Base-by-base conservation (phyloP, 2,797 vertebrate species). In the Hoplostethus mediterraneus region DNA sequence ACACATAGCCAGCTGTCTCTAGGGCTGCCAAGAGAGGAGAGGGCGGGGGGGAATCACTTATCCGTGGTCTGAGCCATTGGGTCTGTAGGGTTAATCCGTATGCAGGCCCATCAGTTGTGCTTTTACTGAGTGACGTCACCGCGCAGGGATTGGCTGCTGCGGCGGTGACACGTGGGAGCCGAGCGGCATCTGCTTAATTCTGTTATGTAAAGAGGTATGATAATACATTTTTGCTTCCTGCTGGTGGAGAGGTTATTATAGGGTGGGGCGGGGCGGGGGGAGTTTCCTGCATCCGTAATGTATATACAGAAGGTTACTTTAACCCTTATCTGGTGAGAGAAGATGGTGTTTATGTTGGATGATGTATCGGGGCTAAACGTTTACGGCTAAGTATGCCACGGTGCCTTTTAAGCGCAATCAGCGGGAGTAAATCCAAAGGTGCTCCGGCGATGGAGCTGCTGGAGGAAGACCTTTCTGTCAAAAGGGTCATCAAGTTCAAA, bases 71-170 rank as follows among this genome's bases (percentile, higher is more conserved):
- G 91, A 93, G 87, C 91, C 86, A 87, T 58, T 86, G 92, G 89
- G 85, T 93, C 84, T 91, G 91, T 75, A 89, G 90, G 90, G 91
- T 95, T 95, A 95, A 95, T 95, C 95, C 90, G 63, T 70, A 67
- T 54, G 86, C 83, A 88, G 89, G 85, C 83, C 90, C 91, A 91
- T 93, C 90, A 81, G 88, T 91, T 93, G 91, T 94, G 92, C 93
- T 93, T 94, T 95, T 94, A 93, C 90, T 10, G 66, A 84, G 89
- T 94, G 93, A 95, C 87, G 90, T 94, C 92, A 91, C 86, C 45
- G 70, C 45, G 17, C 61, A 25, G 59, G 63, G 87, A 94, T 92
- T 93, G 94, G 94, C 84, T 81, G 79, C 60, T 11, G 70, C 13
- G 9, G 47, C 44, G n/a, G 81, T 58, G 84, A 90, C 91, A 87